Evolutionary conservation across 2,888 invertebrate species (phyloP).

Genomic region (Torymus texanus): DNA sequence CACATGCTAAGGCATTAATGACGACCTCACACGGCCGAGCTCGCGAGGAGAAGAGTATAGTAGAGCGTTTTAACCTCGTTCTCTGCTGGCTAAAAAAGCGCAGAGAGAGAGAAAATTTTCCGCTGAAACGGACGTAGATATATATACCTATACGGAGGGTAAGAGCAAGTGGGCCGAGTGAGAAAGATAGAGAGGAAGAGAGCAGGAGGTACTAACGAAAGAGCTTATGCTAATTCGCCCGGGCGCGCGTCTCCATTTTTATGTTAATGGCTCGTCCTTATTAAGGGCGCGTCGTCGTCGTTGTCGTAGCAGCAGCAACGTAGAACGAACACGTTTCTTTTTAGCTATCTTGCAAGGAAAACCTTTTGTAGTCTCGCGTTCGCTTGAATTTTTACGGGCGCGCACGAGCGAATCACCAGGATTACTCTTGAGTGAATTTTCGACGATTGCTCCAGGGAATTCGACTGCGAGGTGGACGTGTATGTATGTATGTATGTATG

Average conservation of each 20-base stretch:
- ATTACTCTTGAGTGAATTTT: too few relatives aligned
- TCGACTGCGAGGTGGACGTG: too few relatives aligned
- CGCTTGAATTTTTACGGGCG: too few relatives aligned
- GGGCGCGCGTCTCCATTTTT: constrained; percentile 43
- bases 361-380: background rate
- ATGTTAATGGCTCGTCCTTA: constrained; percentile 49
- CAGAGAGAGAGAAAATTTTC: background rate
- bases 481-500: too few relatives aligned
- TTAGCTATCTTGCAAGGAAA: background rate
- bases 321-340: background rate
- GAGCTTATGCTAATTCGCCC: constrained; percentile 53
- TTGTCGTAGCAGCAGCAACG: background rate
- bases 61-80: constrained; percentile 34
- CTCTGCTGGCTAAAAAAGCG: background rate
- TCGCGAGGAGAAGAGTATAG: too few relatives aligned
- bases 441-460: too few relatives aligned
- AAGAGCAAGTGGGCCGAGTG: constrained; percentile 20
- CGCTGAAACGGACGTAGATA: background rate
- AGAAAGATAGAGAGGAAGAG: background rate
- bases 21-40: background rate
- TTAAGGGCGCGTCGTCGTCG: constrained; percentile 34
- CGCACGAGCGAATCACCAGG: too few relatives aligned
- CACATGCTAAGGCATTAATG: constrained; percentile 11
- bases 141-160: background rate
- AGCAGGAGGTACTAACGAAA: constrained; percentile 21